Conservation (phyloP, 2,888 invertebrate species). For the Nymphalis c-album region DNA sequence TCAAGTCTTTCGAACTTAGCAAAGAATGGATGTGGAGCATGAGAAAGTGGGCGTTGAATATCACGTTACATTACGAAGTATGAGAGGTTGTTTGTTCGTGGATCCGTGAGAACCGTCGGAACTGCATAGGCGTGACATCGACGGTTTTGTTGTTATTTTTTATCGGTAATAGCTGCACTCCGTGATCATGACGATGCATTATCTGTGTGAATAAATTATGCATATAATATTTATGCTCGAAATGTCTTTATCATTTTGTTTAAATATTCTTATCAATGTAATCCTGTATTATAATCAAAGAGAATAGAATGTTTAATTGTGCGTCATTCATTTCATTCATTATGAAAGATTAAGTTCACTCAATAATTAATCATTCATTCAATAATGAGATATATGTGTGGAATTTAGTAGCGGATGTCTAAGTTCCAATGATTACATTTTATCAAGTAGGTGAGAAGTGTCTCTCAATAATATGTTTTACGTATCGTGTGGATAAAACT, state of each 20-base stretch:
- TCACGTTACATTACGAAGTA: constrained; percentile 62
- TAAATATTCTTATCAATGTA: too few species aligned
- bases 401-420: constrained; percentile 14
- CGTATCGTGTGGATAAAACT: not conserved
- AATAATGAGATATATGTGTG: constrained; percentile 2
- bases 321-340: too few species aligned
- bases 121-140: constrained; percentile 80
- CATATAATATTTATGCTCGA: constrained; percentile 1
- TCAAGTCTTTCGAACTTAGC: constrained; percentile 29
- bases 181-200: constrained; percentile 76
- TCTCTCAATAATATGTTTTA: constrained; percentile 13
- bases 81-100: constrained; percentile 70
- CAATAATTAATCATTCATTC: not conserved
- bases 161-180: constrained; percentile 67
- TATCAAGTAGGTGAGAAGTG: constrained; percentile 3
- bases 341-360: not conserved
- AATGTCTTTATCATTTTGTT: not conserved
- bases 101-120: constrained; percentile 75
- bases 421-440: constrained; percentile 3
- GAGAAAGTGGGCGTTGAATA: constrained; percentile 54
- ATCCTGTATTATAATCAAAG: too few species aligned
- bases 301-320: too few species aligned
- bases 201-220: constrained; percentile 40
- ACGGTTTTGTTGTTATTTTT: constrained; percentile 58
- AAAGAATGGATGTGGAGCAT: constrained; percentile 49